phyloP scores from a whole-genome alignment of 2,888 invertebrate species.

The Trichacis sp. region DNA sequence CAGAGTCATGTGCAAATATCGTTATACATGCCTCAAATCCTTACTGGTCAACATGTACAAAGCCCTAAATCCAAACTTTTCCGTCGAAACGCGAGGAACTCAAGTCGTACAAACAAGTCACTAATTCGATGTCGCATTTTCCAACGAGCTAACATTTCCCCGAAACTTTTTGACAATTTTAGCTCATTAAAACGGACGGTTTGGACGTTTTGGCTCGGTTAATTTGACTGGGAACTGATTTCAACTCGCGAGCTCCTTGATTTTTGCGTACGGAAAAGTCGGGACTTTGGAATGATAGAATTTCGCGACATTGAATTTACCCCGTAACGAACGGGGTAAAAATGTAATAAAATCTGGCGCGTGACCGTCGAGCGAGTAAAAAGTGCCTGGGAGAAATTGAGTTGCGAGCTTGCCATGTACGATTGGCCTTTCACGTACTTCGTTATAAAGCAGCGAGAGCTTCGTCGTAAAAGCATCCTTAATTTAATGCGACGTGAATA shows the following conservation, averaged over 20 bases:
- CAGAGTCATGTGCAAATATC: constrained; percentile 2
- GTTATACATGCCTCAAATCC: constrained; percentile 2
- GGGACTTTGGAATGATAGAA: no score
- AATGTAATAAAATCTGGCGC: neutral
- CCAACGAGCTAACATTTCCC: neutral
- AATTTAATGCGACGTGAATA: constrained; percentile 5
- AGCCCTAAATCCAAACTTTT: neutral
- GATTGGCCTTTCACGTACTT: constrained; percentile 5
- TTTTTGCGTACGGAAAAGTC: no score
- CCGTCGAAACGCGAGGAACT: neutral
- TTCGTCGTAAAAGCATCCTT: constrained; percentile 2
- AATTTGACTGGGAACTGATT: no score
- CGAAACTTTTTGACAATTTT: neutral
- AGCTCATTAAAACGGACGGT: neutral
- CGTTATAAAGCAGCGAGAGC: constrained; percentile 7
- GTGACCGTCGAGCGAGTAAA: neutral
- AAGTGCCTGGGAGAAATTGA: neutral
- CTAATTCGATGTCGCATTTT: neutral
- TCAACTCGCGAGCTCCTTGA: no score
- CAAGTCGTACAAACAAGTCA: neutral
- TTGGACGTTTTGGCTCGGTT: neutral
- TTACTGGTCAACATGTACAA: constrained; percentile 5
- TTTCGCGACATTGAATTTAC: no score
- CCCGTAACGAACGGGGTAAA: no score
- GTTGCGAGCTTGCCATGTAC: constrained; percentile 6